These are phyloP conservation scores for Myotis vivesi DNA, from an alignment of 2,797 vertebrate genomes.

Conservation along the genomic window DNA sequence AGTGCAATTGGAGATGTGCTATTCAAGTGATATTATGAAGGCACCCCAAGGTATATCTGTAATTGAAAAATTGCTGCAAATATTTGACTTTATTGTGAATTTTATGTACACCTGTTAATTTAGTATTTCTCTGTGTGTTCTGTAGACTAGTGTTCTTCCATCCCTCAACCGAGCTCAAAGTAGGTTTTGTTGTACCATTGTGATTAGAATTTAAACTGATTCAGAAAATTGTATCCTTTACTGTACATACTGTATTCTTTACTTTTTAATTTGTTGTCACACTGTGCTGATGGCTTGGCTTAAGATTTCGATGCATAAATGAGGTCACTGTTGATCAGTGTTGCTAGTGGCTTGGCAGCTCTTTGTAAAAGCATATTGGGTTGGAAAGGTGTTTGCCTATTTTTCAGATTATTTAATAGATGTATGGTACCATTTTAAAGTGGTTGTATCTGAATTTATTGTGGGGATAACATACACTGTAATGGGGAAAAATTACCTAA, in stretches of 20 bases:
- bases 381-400: constrained; percentile 86
- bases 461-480: constrained; percentile 89
- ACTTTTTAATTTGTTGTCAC: constrained; percentile 85
- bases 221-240: constrained; percentile 82
- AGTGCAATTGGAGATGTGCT: constrained; percentile 72
- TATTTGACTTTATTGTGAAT: constrained; percentile 79
- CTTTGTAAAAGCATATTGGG: constrained; percentile 86
- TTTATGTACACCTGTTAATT: constrained; percentile 83
- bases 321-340: constrained; percentile 91
- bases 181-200: constrained; percentile 88
- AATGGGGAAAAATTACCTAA: constrained; percentile 89
- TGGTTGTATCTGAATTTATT: constrained; percentile 94
- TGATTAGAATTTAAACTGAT: constrained; percentile 85
- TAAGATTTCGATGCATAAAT: constrained; percentile 86
- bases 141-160: constrained; percentile 87
- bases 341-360: constrained; percentile 89
- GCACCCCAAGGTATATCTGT: constrained; percentile 78
- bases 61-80: constrained; percentile 77
- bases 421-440: constrained; percentile 91
- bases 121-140: constrained; percentile 82
- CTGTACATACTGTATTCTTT: constrained; percentile 86
- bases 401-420: constrained; percentile 90
- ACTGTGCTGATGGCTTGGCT: constrained; percentile 88
- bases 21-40: constrained; percentile 61
- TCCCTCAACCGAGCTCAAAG: constrained; percentile 82